Base-by-base conservation (phyloP, 2,797 vertebrate genomes). In the Carcharodon carcharias region DNA sequence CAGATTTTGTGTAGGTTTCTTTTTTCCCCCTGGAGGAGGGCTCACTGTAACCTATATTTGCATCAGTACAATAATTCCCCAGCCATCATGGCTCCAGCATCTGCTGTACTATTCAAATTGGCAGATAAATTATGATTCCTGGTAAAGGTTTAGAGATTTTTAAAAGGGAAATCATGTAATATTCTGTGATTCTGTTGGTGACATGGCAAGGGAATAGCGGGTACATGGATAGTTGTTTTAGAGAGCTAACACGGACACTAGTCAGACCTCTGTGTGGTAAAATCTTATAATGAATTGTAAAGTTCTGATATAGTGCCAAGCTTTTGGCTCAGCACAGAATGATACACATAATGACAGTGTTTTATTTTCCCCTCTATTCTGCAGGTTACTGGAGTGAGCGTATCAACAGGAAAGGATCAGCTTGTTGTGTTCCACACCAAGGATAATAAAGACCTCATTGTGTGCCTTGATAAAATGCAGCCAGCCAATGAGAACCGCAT, bases 341-440 rank as follows among this genome's bases (percentile, higher is more conserved):
- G 31, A 3, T 28, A 26, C 8, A 26, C 9, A n/a, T 61, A 50
- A 21, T 67, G n/a, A 11, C 88, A 61, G 6, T 56, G 28, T 67
- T 67, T 12, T 56, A 23, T 54, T 6, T 73, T 35, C 9, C 96
- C 2, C 63, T 1, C 73, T 69, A 96, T 95, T 96, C 96, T 71
- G 0, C 98, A 99, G 99, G 97, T 99, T 98, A 98, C 98, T 0
- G 99, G 99, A n/a, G 80, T 99, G 97, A 99, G 99, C 4, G 98
- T 99, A 96, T 99, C 99, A 97, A 98, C 99, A 0, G 99, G 99
- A 96, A 99, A 99, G 97, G 99, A 99, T 98, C 99, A 99, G 97
- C 98, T 99, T 65, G 99, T 99, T 80, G 98, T 99, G 96, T 99
- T 99, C 97, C 99, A 99, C 97, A 99, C 99, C 6, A 99, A 99